phyloP scores from a whole-genome alignment of 2,797 vertebrate genomes.

The Acanthornis magna region DNA sequence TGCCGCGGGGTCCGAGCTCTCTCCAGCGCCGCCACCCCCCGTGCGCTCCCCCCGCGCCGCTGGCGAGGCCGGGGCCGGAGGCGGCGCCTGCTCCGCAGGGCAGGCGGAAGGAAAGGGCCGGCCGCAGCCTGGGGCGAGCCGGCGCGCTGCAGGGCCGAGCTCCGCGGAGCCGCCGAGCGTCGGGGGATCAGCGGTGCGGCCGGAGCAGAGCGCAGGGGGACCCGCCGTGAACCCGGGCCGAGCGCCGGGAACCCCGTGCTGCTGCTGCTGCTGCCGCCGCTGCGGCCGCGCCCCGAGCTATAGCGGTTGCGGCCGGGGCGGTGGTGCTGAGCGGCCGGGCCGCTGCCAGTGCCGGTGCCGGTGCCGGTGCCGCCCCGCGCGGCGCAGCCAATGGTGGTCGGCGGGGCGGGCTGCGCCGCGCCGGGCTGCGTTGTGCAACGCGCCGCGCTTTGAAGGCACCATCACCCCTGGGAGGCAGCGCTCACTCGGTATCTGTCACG shows the following conservation, averaged over 20 bases:
- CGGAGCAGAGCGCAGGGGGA: not conserved
- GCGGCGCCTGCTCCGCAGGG: slow-evolving; percentile 36
- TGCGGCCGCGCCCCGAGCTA: slow-evolving; percentile 77
- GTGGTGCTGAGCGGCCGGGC: slow-evolving; percentile 78
- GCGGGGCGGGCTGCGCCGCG: slow-evolving; percentile 48
- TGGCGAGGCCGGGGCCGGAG: slow-evolving; percentile 35
- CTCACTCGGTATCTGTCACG: not conserved
- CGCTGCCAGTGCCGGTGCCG: not conserved
- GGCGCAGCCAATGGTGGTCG: slow-evolving; percentile 82
- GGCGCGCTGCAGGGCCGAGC: not conserved
- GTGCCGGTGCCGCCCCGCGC: slow-evolving; percentile 72
- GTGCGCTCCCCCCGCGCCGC: slow-evolving; percentile 38
- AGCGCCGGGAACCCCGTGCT: not conserved
- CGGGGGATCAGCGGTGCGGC: not conserved
- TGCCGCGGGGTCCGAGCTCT: not conserved
- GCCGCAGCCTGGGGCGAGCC: not conserved
- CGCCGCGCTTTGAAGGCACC: slow-evolving; percentile 50
- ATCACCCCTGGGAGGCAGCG: not conserved
- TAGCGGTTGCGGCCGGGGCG: slow-evolving; percentile 75
- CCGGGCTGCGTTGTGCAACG: slow-evolving; percentile 27
- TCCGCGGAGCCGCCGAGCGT: not conserved
- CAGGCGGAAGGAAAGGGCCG: slow-evolving; percentile 34
- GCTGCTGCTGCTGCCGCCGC: slow-evolving; percentile 68
- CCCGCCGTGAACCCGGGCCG: not conserved
- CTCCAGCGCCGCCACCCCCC: not conserved